phyloP scores from a whole-genome alignment of 2,113 vertebrate species.

The Dascyllus trimaculatus region DNA sequence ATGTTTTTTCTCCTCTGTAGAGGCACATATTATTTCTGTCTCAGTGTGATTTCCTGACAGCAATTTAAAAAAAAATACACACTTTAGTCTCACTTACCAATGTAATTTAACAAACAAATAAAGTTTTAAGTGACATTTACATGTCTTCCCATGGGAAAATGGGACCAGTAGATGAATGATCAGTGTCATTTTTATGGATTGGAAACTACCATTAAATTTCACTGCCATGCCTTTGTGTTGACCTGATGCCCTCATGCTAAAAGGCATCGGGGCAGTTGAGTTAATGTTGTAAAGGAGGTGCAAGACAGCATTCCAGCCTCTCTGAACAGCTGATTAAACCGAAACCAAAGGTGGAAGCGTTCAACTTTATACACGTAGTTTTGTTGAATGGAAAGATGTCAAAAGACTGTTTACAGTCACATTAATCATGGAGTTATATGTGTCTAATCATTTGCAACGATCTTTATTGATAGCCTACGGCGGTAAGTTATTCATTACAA shows the following conservation, averaged over 20 bases:
- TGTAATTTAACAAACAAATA: no score
- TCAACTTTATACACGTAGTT: neutral
- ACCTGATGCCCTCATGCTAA: neutral
- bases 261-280: neutral
- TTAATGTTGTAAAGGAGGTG: constrained; percentile 8
- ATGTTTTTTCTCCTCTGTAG: no score
- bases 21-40: no score
- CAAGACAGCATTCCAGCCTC: constrained; percentile 23
- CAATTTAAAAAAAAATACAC: no score
- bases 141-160: no score
- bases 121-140: no score
- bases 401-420: no score
- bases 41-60: no score
- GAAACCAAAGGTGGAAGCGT: constrained; percentile 15
- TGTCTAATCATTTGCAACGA: neutral
- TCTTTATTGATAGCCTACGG: neutral
- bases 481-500: neutral
- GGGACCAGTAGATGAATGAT: no score
- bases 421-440: neutral
- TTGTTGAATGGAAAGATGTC: no score
- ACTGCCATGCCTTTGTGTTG: neutral
- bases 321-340: constrained; percentile 70
- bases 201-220: neutral
- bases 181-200: neutral
- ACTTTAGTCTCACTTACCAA: no score